Conservation (phyloP, 2,797 vertebrate species). For the Chaenodraco wilsoni region DNA sequence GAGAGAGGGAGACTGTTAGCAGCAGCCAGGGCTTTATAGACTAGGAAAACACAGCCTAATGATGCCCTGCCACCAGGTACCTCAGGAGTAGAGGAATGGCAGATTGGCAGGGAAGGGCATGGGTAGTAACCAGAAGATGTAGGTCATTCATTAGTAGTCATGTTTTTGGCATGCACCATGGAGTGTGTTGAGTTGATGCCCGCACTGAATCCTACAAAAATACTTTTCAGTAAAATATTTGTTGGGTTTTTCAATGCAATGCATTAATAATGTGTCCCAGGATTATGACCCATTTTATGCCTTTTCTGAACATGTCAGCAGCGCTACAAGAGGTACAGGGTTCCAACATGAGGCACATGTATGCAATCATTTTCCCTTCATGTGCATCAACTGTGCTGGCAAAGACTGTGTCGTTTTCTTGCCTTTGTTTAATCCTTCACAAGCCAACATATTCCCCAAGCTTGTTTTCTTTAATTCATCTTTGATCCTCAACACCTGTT, state of each 20-base stretch:
- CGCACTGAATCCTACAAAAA: conserved; percentile 22
- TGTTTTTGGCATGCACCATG: not conserved
- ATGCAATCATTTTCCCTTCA: not conserved
- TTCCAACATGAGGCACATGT: conserved; percentile 12
- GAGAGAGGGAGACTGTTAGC: too few relatives aligned
- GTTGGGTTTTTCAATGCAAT: conserved; percentile 2
- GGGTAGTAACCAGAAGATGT: not conserved
- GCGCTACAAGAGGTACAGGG: not conserved
- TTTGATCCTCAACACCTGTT: not conserved
- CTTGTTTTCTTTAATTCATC: not conserved
- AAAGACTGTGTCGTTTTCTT: not conserved
- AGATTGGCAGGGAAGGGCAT: too few relatives aligned
- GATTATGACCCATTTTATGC: conserved; percentile 10
- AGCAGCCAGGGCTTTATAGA: too few relatives aligned
- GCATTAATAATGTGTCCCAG: conserved; percentile 20
- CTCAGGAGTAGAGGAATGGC: too few relatives aligned
- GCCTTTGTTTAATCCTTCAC: not conserved
- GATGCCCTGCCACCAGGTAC: too few relatives aligned
- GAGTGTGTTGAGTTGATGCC: not conserved
- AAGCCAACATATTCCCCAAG: not conserved
- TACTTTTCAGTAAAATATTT: conserved; percentile 19
- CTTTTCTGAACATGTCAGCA: conserved; percentile 18
- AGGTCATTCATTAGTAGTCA: conserved; percentile 5
- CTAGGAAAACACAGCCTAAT: too few relatives aligned
- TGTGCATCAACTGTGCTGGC: not conserved